Percentiles rank a stretch among this genome's conserved stretches.
Conservation (phyloP, 2,797 vertebrate species). For the Pristis pectinata region DNA sequence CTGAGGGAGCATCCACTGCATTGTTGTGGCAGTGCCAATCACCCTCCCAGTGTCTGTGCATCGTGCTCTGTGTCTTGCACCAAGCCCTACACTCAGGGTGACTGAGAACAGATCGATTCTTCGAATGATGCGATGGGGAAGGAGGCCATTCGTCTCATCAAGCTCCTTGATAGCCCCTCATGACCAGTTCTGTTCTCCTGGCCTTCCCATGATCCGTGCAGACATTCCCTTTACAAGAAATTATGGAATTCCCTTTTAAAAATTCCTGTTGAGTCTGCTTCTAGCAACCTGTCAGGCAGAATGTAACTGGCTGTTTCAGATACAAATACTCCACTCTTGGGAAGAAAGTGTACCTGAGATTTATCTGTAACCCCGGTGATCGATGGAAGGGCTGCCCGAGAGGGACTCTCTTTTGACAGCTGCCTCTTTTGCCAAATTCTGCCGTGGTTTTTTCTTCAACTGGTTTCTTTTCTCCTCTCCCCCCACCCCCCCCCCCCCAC, state of each 20-base stretch:
- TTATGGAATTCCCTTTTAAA: too few relatives aligned
- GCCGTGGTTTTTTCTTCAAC: constrained; percentile 55
- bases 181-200: not conserved
- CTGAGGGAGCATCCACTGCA: not conserved
- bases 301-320: too few relatives aligned
- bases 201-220: not conserved
- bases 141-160: not conserved
- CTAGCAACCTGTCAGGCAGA: too few relatives aligned
- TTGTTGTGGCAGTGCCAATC: not conserved
- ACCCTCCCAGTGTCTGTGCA: not conserved
- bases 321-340: too few relatives aligned
- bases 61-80: not conserved
- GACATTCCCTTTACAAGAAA: not conserved
- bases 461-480: constrained; percentile 62
- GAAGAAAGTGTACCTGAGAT: too few relatives aligned
- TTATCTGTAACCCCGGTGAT: not conserved
- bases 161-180: not conserved
- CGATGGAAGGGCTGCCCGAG: not conserved
- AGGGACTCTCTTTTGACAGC: not conserved
- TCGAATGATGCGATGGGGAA: not conserved
- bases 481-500: not conserved
- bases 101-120: not conserved
- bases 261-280: too few relatives aligned
- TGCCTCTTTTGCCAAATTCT: not conserved
- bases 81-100: not conserved